Base-by-base conservation (phyloP, 2,113 vertebrate species). In the Amphiprion percula region DNA sequence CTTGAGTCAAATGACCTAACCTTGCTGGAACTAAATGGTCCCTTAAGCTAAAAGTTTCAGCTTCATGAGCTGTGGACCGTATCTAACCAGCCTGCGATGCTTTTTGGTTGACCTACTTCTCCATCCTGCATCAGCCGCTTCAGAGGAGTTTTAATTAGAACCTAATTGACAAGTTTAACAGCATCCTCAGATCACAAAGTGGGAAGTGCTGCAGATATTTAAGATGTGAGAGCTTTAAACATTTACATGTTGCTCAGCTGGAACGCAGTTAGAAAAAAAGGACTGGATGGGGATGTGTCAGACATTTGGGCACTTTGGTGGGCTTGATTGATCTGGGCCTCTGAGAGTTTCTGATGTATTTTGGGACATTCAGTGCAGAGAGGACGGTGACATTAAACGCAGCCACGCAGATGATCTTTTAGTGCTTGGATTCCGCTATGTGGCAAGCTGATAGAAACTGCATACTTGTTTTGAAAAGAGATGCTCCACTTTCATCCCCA, bases 111-210 rank as follows among this genome's bases (percentile, higher is more conserved):
- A 76, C 83, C 74, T 54, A 61, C 67, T 79, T 79, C 54, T 23
- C 39, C 55, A 23, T 69, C 41, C 39, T 39, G 66, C 56, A 58
- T 65, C 61, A 8, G 68, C 24, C 2, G 55, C 76, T 82, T 68
- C 75, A 65, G 62, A 71, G 23, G 47, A 56, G 74, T 39, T 75
- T 66, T 82, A 90, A 86, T 87, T 77, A 71, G 44, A 58, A 61
- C 68, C 63, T 82, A 86, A 88, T 77, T 77, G 77, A 85, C 49
- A 83, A 59, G 70, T 82, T 86, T 74, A 84, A 73, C 72, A 63
- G 28, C 74, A 66, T 59, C 76, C 56, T 80, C 69, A 39, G 59
- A 74, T 80, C 64, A 79, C 77, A 72, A 74, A 84, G 28, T 39
- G 66, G 8, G 24, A 68, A 52, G 46, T 50, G 69, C 71, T 50